Evolutionary conservation across 2,113 vertebrate species (phyloP).

Genomic region (Phylloscopus trochiloides): DNA sequence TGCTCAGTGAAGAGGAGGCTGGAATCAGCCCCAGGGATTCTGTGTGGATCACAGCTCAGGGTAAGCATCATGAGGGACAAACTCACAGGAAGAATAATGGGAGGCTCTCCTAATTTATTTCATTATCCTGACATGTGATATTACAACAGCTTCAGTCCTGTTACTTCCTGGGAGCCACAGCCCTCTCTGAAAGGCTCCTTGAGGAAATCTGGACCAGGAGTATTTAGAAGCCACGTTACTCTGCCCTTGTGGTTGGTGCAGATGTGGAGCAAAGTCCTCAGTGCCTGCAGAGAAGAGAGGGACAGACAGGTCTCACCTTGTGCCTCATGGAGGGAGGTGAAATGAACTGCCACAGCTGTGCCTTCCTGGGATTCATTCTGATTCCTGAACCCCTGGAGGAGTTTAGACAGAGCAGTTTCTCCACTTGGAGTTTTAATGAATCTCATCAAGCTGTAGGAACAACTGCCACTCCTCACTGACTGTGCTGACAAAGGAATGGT

Average conservation of each 20-base stretch:
- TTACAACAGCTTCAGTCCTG: background rate
- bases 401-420: background rate
- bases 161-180: background rate
- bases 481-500: background rate
- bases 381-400: background rate
- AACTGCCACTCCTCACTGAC: background rate
- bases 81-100: background rate
- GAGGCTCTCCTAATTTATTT: background rate
- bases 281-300: background rate
- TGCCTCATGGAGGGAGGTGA: background rate
- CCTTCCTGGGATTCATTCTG: background rate
- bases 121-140: background rate
- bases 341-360: background rate
- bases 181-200: background rate
- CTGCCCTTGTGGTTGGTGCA: background rate
- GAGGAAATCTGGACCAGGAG: background rate
- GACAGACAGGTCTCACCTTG: background rate
- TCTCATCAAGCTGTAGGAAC: background rate
- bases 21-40: background rate
- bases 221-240: background rate
- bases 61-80: background rate
- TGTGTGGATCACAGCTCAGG: background rate
- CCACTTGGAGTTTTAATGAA: background rate
- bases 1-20: background rate
- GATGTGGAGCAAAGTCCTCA: accelerated